These are phyloP conservation scores for Enteromius anoplus DNA, from an alignment of 2,797 vertebrate genomes.

Conservation along the genomic window DNA sequence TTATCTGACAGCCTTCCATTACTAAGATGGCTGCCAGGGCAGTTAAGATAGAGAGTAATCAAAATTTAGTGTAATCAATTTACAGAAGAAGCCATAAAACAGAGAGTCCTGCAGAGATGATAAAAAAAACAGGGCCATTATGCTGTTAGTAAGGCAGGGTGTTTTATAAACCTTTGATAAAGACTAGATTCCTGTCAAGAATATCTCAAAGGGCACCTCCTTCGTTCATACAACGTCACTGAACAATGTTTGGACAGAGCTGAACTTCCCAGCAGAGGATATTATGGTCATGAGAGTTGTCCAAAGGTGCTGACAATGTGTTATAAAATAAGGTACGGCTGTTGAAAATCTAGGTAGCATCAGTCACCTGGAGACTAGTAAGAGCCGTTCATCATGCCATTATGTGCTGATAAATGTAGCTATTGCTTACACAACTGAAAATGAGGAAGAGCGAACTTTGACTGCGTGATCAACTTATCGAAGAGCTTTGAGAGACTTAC, in stretches of 20 bases:
- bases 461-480: neutral
- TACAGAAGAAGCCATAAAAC: constrained; percentile 51
- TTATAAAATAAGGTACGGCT: constrained; percentile 38
- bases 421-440: neutral
- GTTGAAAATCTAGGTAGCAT: constrained; percentile 8
- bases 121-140: constrained; percentile 25
- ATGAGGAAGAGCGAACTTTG: neutral
- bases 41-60: constrained; percentile 51
- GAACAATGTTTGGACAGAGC: constrained; percentile 22
- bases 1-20: constrained; percentile 17
- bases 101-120: neutral
- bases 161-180: constrained; percentile 56
- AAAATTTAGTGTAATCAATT: constrained; percentile 15
- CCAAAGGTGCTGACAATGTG: constrained; percentile 38
- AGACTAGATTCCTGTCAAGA: constrained; percentile 28
- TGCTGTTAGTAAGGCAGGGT: constrained; percentile 28
- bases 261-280: constrained; percentile 37
- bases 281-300: constrained; percentile 11
- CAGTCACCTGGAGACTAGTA: neutral
- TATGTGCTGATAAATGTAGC: constrained; percentile 6
- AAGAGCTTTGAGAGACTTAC: neutral
- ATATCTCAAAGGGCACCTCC: constrained; percentile 3
- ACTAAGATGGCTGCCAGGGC: constrained; percentile 3
- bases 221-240: neutral
- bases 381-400: neutral